A percentile compares a stretch with the other conserved stretches of the same genome.
Conservation (phyloP, 2,888 invertebrate species). For the Ariolimax columbianus region DNA sequence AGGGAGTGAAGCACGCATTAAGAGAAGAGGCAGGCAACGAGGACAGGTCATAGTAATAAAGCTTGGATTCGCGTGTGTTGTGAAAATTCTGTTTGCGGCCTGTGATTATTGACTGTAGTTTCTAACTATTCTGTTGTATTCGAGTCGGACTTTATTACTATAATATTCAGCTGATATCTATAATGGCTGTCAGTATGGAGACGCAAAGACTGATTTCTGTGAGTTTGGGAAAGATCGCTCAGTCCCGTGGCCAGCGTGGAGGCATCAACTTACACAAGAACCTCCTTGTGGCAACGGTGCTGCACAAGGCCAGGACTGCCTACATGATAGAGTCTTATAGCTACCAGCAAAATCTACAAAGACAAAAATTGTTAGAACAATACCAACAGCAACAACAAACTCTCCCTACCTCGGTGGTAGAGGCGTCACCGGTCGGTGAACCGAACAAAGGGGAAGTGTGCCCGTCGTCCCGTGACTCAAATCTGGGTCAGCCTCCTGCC, state of each 20-base stretch:
- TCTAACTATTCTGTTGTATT: not conserved
- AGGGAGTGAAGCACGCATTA: slow-evolving; percentile 57
- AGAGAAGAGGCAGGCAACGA: slow-evolving; percentile 56
- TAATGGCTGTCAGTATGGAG: slow-evolving; percentile 46
- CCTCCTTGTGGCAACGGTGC: slow-evolving; percentile 84
- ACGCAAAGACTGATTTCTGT: slow-evolving; percentile 84
- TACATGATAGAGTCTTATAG: slow-evolving; percentile 83
- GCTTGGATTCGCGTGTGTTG: not conserved
- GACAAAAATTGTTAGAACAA: slow-evolving; percentile 42
- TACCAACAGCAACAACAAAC: slow-evolving; percentile 46
- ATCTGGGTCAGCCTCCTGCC: slow-evolving; percentile 50
- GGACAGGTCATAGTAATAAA: slow-evolving; percentile 39
- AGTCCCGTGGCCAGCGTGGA: slow-evolving; percentile 83
- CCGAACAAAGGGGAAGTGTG: slow-evolving; percentile 42
- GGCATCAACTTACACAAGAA: slow-evolving; percentile 84
- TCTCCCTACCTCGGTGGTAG: not conserved
- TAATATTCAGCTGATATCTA: not conserved
- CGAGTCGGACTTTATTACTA: not conserved
- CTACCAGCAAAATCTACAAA: slow-evolving; percentile 46
- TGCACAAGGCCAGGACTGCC: slow-evolving; percentile 84
- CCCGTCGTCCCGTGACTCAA: slow-evolving; percentile 44
- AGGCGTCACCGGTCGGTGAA: not conserved
- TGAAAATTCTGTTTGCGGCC: not conserved
- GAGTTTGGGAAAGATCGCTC: slow-evolving; percentile 84
- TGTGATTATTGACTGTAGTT: not conserved